Conservation (phyloP, 1,140 invertebrate species). For the Drosophila nebulosa region DNA sequence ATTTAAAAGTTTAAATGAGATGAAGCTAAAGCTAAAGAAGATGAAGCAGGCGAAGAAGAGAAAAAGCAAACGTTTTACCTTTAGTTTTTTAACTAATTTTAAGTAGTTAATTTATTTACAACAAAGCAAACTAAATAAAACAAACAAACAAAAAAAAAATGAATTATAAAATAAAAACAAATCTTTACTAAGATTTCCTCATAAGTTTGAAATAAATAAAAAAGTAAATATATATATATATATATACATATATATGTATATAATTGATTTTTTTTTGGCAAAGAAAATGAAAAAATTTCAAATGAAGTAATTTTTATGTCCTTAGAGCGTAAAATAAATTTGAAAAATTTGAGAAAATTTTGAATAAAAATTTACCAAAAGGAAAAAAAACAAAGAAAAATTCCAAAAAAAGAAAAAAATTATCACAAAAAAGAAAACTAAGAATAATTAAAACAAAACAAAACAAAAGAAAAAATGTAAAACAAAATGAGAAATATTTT, state of each 20-base stretch:
- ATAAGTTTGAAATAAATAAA: not conserved
- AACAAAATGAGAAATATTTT: slow-evolving; percentile 21
- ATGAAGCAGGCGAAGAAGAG: not conserved
- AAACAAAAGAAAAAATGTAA: slow-evolving; percentile 33
- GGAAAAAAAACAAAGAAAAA: not conserved
- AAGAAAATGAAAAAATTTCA: not conserved
- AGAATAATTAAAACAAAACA: slow-evolving; percentile 27
- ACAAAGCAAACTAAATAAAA: slow-evolving; percentile 44
- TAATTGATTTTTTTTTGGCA: not conserved
- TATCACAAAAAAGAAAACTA: not conserved
- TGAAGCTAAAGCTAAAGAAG: not conserved
- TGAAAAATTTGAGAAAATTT: slow-evolving; percentile 12
- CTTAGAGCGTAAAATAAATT: slow-evolving; percentile 1
- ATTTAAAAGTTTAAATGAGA: slow-evolving; percentile 28
- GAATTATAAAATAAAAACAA: not conserved
- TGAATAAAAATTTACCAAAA: slow-evolving; percentile 31
- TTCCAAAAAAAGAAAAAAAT: not conserved
- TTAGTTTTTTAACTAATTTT: slow-evolving; percentile 80
- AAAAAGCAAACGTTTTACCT: slow-evolving; percentile 48
- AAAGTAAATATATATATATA: not conserved
- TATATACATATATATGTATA: not conserved
- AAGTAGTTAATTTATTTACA: slow-evolving; percentile 73
- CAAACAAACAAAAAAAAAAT: slow-evolving; percentile 3
- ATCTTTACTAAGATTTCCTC: not conserved
- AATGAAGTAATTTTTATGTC: not conserved